These are phyloP conservation scores for Cyrtorhinus lividipennis DNA, from an alignment of 1,140 invertebrate genomes.

Conservation along the genomic window DNA sequence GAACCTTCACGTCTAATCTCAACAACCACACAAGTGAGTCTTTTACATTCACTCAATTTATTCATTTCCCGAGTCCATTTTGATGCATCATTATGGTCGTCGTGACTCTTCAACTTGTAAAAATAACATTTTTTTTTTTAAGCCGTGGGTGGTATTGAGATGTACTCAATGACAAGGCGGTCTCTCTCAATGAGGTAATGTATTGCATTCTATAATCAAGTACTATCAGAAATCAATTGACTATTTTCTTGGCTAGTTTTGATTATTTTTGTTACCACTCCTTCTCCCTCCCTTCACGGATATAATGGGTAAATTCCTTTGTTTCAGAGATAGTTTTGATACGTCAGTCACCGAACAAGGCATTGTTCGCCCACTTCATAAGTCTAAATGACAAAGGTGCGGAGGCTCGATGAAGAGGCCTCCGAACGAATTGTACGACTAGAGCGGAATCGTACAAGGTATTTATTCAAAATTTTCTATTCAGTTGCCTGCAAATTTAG, in stretches of 20 bases:
- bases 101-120: background rate
- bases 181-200: conserved; percentile 12
- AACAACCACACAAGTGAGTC: background rate
- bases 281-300: background rate
- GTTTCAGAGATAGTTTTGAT: conserved; percentile 11
- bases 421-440: conserved; percentile 16
- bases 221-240: background rate
- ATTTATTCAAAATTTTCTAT: too few species aligned
- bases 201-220: background rate
- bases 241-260: background rate
- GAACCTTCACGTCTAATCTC: conserved; percentile 2
- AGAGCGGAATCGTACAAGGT: too few species aligned
- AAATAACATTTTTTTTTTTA: background rate
- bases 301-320: background rate
- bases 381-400: conserved; percentile 13
- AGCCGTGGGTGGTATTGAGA: conserved; percentile 1
- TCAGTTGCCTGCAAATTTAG: too few species aligned
- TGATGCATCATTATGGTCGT: background rate
- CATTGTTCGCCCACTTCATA: conserved; percentile 6
- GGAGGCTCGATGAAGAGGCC: conserved; percentile 9
- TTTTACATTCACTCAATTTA: conserved; percentile 9
- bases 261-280: background rate
- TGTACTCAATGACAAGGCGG: conserved; percentile 10
- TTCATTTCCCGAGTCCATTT: background rate
- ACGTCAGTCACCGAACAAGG: conserved; percentile 16